phyloP scores from a whole-genome alignment of 2,888 invertebrate genomes.

The Pantelozetes paolii region DNA sequence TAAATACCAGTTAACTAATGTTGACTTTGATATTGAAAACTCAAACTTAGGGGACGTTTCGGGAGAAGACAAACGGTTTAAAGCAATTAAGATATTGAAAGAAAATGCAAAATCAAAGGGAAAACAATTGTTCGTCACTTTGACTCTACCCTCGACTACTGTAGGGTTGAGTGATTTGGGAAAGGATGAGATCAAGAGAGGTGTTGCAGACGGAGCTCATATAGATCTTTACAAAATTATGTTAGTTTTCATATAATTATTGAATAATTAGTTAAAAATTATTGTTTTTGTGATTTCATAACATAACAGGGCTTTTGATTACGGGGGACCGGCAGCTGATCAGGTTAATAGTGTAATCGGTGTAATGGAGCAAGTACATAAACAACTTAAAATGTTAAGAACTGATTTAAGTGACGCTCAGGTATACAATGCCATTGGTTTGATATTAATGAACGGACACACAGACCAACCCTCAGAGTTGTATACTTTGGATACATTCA shows the following conservation, averaged over 20 bases:
- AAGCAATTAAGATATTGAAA: conserved; percentile 39
- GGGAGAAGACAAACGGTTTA: conserved; percentile 15
- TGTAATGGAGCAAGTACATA: conserved; percentile 31
- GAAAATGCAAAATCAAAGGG: conserved; percentile 27
- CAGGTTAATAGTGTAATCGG: conserved; percentile 12
- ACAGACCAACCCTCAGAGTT: conserved; percentile 39
- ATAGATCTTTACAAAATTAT: conserved; percentile 39
- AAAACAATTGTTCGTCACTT: conserved; percentile 28
- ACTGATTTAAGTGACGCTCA: conserved; percentile 15
- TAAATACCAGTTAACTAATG: conserved; percentile 35
- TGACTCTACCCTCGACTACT: conserved; percentile 33
- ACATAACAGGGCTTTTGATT: conserved; percentile 41
- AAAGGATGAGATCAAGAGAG: conserved; percentile 26
- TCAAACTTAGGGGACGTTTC: not conserved
- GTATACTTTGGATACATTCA: conserved; percentile 25
- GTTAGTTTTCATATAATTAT: conserved; percentile 26
- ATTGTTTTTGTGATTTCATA: too few relatives aligned
- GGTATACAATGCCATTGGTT: conserved; percentile 25
- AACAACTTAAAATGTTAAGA: conserved; percentile 23
- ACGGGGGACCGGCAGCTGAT: conserved; percentile 12
- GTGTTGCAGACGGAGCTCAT: not conserved
- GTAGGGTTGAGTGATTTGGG: conserved; percentile 37
- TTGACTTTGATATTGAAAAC: conserved; percentile 38
- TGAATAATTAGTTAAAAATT: not conserved
- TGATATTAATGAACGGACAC: conserved; percentile 42